These are phyloP conservation scores for Pluvialis apricaria DNA, from an alignment of 2,113 vertebrate genomes.

Conservation along the genomic window DNA sequence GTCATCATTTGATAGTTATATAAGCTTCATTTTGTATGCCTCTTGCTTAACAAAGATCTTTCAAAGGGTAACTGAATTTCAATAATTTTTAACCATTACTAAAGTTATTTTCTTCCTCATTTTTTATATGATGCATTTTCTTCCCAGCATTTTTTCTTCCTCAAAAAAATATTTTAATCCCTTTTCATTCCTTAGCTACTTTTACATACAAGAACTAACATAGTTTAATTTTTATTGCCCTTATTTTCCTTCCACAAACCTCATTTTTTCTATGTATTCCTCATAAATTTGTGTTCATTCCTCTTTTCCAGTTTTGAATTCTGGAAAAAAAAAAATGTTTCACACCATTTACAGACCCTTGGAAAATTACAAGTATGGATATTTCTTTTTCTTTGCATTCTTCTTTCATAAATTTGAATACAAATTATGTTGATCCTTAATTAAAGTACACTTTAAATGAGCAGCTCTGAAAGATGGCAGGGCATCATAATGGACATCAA, in stretches of 20 bases:
- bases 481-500: neutral
- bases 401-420: neutral
- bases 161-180: neutral
- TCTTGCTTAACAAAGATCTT: neutral
- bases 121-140: neutral
- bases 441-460: neutral
- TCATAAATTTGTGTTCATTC: neutral
- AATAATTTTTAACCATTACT: neutral
- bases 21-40: neutral
- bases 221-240: neutral
- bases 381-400: neutral
- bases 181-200: neutral
- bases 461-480: neutral
- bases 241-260: neutral
- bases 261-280: neutral
- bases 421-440: neutral
- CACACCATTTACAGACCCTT: neutral
- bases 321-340: neutral
- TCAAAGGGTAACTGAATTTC: neutral
- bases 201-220: neutral
- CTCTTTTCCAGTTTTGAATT: neutral
- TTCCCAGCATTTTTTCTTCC: neutral
- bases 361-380: neutral
- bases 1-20: neutral
- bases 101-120: neutral